A percentile compares a stretch with the other conserved stretches of the same genome.
Evolutionary conservation across 2,113 vertebrate species (phyloP).

Genomic region (Embiotoca jacksoni): DNA sequence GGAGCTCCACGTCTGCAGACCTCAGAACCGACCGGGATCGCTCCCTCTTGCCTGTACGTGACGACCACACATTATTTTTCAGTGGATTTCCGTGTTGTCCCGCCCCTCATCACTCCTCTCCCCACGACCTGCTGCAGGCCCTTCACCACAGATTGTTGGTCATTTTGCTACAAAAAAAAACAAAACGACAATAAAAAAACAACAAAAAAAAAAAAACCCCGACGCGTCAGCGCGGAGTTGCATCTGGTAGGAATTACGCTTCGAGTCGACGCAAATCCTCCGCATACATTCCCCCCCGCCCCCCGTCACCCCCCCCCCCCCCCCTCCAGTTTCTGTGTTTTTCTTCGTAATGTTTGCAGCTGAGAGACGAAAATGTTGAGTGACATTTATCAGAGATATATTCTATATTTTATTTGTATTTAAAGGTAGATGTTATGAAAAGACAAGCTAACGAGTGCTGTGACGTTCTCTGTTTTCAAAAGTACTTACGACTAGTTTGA

Average conservation of each 20-base stretch:
- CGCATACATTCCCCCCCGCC: slow-evolving; percentile 72
- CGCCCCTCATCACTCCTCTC: slow-evolving; percentile 34
- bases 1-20: slow-evolving; percentile 39
- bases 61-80: slow-evolving; percentile 2
- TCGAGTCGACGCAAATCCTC: slow-evolving; percentile 69
- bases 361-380: slow-evolving; percentile 81
- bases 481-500: slow-evolving; percentile 83
- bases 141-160: slow-evolving; percentile 66
- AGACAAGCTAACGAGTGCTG: slow-evolving; percentile 87
- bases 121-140: slow-evolving; percentile 26
- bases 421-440: slow-evolving; percentile 84
- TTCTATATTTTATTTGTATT: slow-evolving; percentile 88
- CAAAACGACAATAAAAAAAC: too few species aligned
- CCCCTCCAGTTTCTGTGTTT: slow-evolving; percentile 44
- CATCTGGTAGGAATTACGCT: slow-evolving; percentile 66
- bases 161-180: slow-evolving; percentile 59
- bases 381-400: slow-evolving; percentile 85
- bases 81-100: slow-evolving; percentile 15
- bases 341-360: slow-evolving; percentile 78
- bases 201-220: too few species aligned
- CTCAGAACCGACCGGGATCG: slow-evolving; percentile 15
- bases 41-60: slow-evolving; percentile 26
- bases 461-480: slow-evolving; percentile 82
- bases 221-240: slow-evolving; percentile 40
- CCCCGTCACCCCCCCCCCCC: too few species aligned